Base-by-base conservation (phyloP, 2,113 vertebrate species). In the Tupaia chinensis region DNA sequence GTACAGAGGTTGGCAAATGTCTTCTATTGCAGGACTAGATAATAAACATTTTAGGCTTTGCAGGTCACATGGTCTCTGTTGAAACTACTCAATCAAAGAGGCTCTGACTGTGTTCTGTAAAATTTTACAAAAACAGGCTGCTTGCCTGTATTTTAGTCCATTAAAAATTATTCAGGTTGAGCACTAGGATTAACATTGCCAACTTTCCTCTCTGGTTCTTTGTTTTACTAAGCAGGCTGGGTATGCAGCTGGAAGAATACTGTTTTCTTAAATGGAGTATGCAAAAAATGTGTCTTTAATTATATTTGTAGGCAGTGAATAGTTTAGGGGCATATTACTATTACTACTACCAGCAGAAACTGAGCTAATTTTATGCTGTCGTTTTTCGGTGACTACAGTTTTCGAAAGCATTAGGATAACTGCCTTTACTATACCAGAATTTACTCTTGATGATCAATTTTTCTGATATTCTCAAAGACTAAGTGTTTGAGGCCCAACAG, bases 201-300 rank as follows among this genome's bases (percentile, higher is more conserved):
- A 86, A 79, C 22, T 84, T 82, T 88, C 9, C 23, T 56, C 70
- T 84, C 44, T n/a, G 44, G 68, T 25, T 63, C 14, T 85, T 79
- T 34, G 9, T 86, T 95, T 90, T 83, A 80, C 73, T 77, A 87
- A 84, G 60, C 53, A 92, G 44, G 60, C 19, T 92, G 16, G 56
- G 32, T 60, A 60, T 60, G 74, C 27, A 78, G 29, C 29, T 82
- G 76, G 53, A 32, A 84, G 20, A 90, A 25, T 15, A 90, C 82
- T 84, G 44, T 78, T 22, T 86, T 34, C 78, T 82, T 73, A 60
- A 93, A 95, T 13, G 17, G 10, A 66, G 86, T 95, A 53, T 95
- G 25, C 29, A 85, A 92, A 95, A 87, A 87, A 88, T 23, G 15
- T 2, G 79, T n/a, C 53, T 81, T 89, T 53, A 95, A 20, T 81